These are phyloP conservation scores for Cololabis saira DNA, from an alignment of 2,113 vertebrate species.

Conservation along the genomic window DNA sequence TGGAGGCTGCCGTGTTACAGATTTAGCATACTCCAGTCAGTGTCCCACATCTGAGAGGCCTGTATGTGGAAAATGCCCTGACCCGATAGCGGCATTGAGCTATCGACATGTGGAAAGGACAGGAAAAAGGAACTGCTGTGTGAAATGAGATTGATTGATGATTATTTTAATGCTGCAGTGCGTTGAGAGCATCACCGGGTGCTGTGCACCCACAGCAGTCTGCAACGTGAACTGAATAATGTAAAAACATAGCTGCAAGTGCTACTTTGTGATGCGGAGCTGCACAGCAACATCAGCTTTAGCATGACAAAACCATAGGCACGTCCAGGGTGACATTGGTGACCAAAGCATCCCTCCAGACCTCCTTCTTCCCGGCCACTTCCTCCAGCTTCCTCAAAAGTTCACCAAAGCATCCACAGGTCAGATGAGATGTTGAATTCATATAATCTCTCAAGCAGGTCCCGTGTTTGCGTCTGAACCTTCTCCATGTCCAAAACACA, in stretches of 20 bases:
- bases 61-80: slow-evolving; percentile 56
- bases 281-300: too few species aligned
- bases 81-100: slow-evolving; percentile 44
- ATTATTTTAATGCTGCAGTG: slow-evolving; percentile 15
- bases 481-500: too few species aligned
- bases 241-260: not conserved
- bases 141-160: slow-evolving; percentile 54
- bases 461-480: too few species aligned
- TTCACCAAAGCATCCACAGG: too few species aligned
- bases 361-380: too few species aligned
- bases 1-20: slow-evolving; percentile 32
- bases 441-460: too few species aligned
- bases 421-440: too few species aligned
- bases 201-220: slow-evolving; percentile 3
- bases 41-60: slow-evolving; percentile 47
- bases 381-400: too few species aligned
- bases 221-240: not conserved
- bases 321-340: too few species aligned
- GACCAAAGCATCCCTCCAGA: too few species aligned
- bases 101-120: slow-evolving; percentile 64
- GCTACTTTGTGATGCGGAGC: not conserved
- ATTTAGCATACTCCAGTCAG: slow-evolving; percentile 7
- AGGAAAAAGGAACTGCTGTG: not conserved
- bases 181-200: not conserved
- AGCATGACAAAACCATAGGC: too few species aligned